Evolutionary conservation across 1,140 invertebrate genomes (phyloP).

Genomic region (Euura lappo): DNA sequence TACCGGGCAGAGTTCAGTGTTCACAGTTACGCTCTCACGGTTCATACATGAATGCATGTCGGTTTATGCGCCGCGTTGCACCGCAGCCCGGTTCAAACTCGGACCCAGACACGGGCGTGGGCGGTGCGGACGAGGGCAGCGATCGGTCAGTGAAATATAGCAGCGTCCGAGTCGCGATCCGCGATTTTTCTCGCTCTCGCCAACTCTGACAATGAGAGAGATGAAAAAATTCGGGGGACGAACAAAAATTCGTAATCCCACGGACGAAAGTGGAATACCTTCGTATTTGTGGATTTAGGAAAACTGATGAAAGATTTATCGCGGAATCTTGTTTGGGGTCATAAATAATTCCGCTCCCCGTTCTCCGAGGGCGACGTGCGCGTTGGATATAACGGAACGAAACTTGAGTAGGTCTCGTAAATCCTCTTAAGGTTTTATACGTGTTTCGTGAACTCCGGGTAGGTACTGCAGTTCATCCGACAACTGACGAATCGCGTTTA

Average conservation of each 20-base stretch:
- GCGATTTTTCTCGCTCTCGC: neutral
- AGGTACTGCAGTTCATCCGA: neutral
- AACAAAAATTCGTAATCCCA: no score
- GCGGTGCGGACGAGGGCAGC: neutral
- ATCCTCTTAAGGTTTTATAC: slow-evolving; percentile 2
- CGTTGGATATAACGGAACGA: neutral
- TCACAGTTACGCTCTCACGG: slow-evolving; percentile 58
- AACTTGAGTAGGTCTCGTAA: neutral
- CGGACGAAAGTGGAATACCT: neutral
- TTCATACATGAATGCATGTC: slow-evolving; percentile 49
- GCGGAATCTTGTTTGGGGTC: neutral
- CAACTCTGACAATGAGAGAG: no score
- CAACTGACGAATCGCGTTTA: slow-evolving; percentile 6
- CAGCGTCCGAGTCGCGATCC: neutral
- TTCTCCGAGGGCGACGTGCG: neutral
- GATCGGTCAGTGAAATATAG: neutral
- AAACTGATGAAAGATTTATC: neutral
- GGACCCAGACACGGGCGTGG: slow-evolving; percentile 24
- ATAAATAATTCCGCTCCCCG: neutral
- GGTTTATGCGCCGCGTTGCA: slow-evolving; percentile 9
- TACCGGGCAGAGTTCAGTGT: slow-evolving; percentile 45
- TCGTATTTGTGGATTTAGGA: neutral
- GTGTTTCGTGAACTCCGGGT: neutral
- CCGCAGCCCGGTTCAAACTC: neutral
- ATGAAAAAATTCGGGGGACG: no score